phyloP scores from a whole-genome alignment of 2,888 invertebrate species.

The Phyto melanocephala region DNA sequence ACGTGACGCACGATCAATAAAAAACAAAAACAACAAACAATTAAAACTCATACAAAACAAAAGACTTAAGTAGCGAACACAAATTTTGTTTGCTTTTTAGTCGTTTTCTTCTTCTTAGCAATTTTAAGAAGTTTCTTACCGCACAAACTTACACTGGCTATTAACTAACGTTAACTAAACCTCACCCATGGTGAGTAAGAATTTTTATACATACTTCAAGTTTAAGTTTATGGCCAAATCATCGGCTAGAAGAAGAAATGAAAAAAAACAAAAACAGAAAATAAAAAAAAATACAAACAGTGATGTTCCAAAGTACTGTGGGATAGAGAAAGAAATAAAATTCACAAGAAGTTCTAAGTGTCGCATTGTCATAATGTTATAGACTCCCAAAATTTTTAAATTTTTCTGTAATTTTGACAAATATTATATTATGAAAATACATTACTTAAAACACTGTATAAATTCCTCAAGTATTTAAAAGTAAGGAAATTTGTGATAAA shows the following conservation, averaged over 20 bases:
- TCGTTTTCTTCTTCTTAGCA: background rate
- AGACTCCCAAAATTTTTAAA: too few species aligned
- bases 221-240: slow-evolving; percentile 58
- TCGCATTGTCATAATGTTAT: too few species aligned
- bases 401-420: too few species aligned
- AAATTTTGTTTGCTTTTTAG: slow-evolving; percentile 2
- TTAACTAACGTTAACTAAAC: slow-evolving; percentile 55
- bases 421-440: too few species aligned
- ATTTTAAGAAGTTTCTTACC: slow-evolving; percentile 3
- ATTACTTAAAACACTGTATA: too few species aligned
- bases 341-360: too few species aligned
- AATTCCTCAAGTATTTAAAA: too few species aligned
- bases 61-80: slow-evolving; percentile 73
- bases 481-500: too few species aligned
- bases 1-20: background rate
- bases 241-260: slow-evolving; percentile 3
- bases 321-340: background rate
- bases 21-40: background rate
- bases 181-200: slow-evolving; percentile 42
- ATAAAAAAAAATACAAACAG: slow-evolving; percentile 9
- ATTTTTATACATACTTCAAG: slow-evolving; percentile 62
- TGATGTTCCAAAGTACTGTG: slow-evolving; percentile 16
- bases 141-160: slow-evolving; percentile 53
- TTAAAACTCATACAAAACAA: too few species aligned
- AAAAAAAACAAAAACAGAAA: slow-evolving; percentile 25